These are phyloP conservation scores for Cirrhinus mrigala DNA, from an alignment of 2,797 vertebrate genomes.

Conservation along the genomic window DNA sequence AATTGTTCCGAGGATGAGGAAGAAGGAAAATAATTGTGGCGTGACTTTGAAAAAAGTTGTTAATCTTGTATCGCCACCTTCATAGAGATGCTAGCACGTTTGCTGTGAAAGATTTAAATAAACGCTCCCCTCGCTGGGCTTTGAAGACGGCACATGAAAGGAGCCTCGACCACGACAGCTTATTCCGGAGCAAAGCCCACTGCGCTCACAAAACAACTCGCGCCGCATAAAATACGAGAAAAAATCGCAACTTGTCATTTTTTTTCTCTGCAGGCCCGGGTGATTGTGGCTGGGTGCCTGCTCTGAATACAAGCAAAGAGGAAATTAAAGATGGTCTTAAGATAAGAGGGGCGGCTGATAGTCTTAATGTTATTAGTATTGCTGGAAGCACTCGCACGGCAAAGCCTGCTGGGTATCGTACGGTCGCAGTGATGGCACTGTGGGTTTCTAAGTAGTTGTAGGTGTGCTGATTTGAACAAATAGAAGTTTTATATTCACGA, in stretches of 20 bases:
- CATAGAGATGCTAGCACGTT: not conserved
- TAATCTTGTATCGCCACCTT: constrained; percentile 23
- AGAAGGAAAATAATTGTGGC: constrained; percentile 33
- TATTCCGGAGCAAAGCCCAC: constrained; percentile 31
- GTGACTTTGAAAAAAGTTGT: constrained; percentile 33
- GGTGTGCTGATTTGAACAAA: constrained; percentile 14
- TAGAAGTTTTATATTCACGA: not conserved
- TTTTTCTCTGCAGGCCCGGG: constrained; percentile 15
- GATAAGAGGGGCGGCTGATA: constrained; percentile 42
- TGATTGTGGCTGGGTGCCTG: constrained; percentile 13
- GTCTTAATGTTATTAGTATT: constrained; percentile 52
- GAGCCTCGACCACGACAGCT: not conserved
- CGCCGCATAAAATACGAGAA: not conserved
- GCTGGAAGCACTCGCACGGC: constrained; percentile 3
- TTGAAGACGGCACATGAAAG: constrained; percentile 51
- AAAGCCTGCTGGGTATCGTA: constrained; percentile 18
- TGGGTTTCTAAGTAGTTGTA: constrained; percentile 22
- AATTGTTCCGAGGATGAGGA: constrained; percentile 37
- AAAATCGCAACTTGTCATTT: constrained; percentile 46
- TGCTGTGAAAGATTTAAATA: constrained; percentile 47
- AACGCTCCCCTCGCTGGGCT: constrained; percentile 39
- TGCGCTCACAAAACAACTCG: constrained; percentile 6
- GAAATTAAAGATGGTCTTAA: constrained; percentile 55
- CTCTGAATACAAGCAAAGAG: constrained; percentile 51
- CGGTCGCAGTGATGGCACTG: not conserved